Evolutionary conservation across 2,113 vertebrate genomes (phyloP).

Genomic region (Zapornia atra): DNA sequence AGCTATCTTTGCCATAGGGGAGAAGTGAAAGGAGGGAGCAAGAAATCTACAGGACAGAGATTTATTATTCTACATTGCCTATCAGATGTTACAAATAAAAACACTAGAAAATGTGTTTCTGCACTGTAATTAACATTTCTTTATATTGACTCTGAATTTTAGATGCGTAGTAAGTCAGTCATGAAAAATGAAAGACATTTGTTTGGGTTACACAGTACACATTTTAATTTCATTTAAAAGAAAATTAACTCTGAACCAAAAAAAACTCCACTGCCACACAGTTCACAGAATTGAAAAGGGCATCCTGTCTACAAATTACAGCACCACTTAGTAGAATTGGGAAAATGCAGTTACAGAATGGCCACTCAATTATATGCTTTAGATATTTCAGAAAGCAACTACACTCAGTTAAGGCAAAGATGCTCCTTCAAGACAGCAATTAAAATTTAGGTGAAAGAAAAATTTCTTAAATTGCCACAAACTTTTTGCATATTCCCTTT

Average conservation of each 20-base stretch:
- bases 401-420: neutral
- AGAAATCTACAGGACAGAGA: neutral
- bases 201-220: neutral
- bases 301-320: neutral
- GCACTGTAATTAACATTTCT: neutral
- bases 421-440: neutral
- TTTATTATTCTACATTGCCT: neutral
- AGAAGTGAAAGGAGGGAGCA: neutral
- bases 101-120: neutral
- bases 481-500: neutral
- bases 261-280: accelerated
- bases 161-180: neutral
- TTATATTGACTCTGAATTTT: neutral
- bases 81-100: neutral
- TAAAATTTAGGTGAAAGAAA: neutral
- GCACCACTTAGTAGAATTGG: neutral
- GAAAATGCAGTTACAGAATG: neutral
- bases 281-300: neutral
- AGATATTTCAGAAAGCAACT: neutral
- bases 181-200: neutral
- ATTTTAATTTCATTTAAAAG: neutral
- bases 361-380: neutral
- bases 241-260: neutral
- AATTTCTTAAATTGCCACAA: neutral
- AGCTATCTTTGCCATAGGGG: neutral